A percentile compares a stretch with the other conserved stretches of the same genome.
phyloP scores from a whole-genome alignment of 2,113 vertebrate genomes.

The Heloderma charlesbogerti region DNA sequence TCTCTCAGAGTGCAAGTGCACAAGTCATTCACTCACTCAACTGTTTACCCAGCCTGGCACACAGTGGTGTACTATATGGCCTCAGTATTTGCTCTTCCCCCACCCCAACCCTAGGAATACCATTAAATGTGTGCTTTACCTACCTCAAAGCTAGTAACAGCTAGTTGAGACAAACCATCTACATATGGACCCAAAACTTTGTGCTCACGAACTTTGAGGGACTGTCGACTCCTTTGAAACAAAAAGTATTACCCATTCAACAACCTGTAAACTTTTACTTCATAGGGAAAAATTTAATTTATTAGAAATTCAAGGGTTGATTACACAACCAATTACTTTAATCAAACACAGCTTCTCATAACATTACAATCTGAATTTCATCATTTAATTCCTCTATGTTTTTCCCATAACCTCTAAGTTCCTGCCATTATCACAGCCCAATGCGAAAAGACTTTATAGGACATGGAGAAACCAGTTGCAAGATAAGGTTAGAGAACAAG shows the following conservation, averaged over 20 bases:
- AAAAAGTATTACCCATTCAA: slow-evolving; percentile 22
- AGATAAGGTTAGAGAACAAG: not conserved
- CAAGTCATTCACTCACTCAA: not conserved
- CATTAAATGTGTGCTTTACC: slow-evolving; percentile 45
- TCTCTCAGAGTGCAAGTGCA: not conserved
- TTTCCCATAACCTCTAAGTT: not conserved
- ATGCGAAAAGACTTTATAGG: not conserved
- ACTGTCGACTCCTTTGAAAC: slow-evolving; percentile 87
- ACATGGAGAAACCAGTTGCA: not conserved
- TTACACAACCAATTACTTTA: not conserved
- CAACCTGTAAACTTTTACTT: not conserved
- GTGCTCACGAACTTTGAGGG: slow-evolving; percentile 96
- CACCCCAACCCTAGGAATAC: not conserved
- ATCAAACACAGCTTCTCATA: not conserved
- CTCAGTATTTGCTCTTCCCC: not conserved
- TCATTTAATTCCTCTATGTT: not conserved
- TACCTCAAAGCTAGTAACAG: slow-evolving; percentile 95
- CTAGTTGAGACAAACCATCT: slow-evolving; percentile 95
- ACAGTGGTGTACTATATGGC: not conserved
- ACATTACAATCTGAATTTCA: not conserved
- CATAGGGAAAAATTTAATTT: not conserved
- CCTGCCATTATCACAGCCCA: not conserved
- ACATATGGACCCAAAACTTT: slow-evolving; percentile 97
- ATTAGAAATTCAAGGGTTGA: not conserved
- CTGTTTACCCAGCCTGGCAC: not conserved